Evolutionary conservation across 1,140 invertebrate genomes (phyloP).

Genomic region (Leptinotarsa undecemlineata): DNA sequence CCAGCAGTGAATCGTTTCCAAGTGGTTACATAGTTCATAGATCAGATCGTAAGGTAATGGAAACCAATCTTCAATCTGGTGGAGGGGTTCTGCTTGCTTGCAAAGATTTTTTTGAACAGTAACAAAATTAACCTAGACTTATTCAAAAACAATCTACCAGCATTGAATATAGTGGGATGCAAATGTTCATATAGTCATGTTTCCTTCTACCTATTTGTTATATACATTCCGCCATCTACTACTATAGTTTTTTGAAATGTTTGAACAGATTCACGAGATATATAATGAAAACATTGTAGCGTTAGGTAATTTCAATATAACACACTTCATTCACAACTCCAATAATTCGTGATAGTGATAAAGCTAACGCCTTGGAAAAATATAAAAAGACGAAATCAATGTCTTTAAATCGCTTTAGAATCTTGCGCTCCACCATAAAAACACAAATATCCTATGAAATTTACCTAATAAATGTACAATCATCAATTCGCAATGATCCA

Average conservation of each 20-base stretch:
- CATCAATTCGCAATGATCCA: background rate
- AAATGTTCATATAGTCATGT: constrained; percentile 8
- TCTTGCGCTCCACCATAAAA: constrained; percentile 1
- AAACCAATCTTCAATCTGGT: constrained; percentile 9
- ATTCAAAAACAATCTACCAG: constrained; percentile 10
- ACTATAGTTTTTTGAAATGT: background rate
- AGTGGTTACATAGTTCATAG: constrained; percentile 10
- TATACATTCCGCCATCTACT: background rate
- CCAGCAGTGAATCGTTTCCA: constrained; percentile 17
- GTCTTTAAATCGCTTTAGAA: constrained; percentile 1
- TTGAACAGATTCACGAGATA: constrained; percentile 10
- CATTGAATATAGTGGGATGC: constrained; percentile 10
- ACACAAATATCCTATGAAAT: background rate
- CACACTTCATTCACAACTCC: constrained; percentile 5
- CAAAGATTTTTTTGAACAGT: constrained; percentile 8
- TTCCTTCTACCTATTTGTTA: background rate
- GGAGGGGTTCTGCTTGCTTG: constrained; percentile 6
- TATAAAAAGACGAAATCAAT: background rate
- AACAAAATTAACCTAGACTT: constrained; percentile 15
- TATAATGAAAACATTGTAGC: background rate
- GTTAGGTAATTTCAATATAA: background rate
- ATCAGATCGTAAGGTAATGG: background rate
- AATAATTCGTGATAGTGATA: background rate
- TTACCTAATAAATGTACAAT: too few relatives aligned
- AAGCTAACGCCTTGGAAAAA: too few relatives aligned